Base-by-base conservation (phyloP, 2,888 invertebrate genomes). In the Cryptophagus acutangulus region DNA sequence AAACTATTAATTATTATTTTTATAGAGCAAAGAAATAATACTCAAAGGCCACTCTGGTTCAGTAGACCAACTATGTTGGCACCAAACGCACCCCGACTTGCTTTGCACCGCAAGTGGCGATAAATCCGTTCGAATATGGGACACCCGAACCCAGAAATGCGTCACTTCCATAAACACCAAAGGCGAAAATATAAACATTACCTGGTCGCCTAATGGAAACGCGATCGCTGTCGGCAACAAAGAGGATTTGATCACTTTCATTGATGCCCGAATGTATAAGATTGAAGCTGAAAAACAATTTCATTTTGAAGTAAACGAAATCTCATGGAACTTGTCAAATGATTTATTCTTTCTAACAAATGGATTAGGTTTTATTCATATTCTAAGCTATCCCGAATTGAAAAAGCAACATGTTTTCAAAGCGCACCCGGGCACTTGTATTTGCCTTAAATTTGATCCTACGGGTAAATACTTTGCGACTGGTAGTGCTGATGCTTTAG, bases 171-270 rank as follows among this genome's bases (percentile, higher is more conserved):
- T 95, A 39, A 79, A 81, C 38, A 96, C 96, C 0, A 93, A 94
- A 72, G 95, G 96, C 0, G 96, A 97, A 71, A 99, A 97, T 68
- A 95, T 99, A 36, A 97, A 96, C 63, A 93, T 99, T 45, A 89
- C 94, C 0, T 99, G 99, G 97, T 92, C 97, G 0, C 95, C 96
- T 0, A 92, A 95, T 67, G 99, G 96, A 2, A 87, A 86, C 57
- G 90, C 93, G 0, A 94, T 99, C 46, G 96, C 96, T 0, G 96
- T 95, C 0, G 97, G 96, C 0, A 99, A 97, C 70, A 97, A 97
- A 66, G 96, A 96, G 64, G 97, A 99, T 67, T 74, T 96, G 0
- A 89, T 99, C 1, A 92, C 95, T 0, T 95, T 97, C 59, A 93
- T 99, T 44, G 97, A 99, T 67, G 85, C 89, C 0, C 76, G 87